A percentile compares a stretch with the other conserved stretches of the same genome.
Conservation (phyloP, 2,888 invertebrate genomes). For the Heterodera filipjevi region DNA sequence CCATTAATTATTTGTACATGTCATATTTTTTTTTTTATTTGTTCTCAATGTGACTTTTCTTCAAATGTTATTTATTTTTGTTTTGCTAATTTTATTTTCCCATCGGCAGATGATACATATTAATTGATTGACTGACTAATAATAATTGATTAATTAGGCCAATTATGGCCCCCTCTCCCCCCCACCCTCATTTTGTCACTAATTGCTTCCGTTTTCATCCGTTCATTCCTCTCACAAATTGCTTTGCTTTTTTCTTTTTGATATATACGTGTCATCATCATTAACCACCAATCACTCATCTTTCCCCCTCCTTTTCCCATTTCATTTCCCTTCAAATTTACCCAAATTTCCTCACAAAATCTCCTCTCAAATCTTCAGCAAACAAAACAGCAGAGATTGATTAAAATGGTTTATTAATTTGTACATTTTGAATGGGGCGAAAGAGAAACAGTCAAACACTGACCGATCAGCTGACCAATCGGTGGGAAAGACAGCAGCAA, state of each 20-base stretch:
- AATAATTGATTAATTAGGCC: neutral
- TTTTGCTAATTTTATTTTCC: neutral
- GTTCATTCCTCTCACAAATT: neutral
- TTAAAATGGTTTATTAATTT: neutral
- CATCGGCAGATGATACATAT: neutral
- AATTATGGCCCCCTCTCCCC: neutral
- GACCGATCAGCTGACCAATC: too few relatives aligned
- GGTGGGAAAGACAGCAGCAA: too few relatives aligned
- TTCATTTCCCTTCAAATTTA: neutral
- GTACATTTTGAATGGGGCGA: neutral
- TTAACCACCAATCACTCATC: neutral
- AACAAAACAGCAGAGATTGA: neutral
- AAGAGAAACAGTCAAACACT: too few relatives aligned
- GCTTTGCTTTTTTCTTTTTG: conserved; percentile 5
- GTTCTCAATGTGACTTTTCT: neutral
- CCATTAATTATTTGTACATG: neutral
- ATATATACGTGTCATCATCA: neutral
- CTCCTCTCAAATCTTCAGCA: conserved; percentile 1
- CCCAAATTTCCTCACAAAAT: neutral
- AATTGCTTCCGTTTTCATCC: neutral
- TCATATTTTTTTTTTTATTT: neutral
- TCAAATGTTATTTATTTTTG: neutral
- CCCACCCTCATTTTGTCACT: neutral
- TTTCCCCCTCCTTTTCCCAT: neutral
- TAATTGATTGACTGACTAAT: neutral